Percentiles rank a stretch among this genome's conserved stretches.
phyloP scores from a whole-genome alignment of 2,797 vertebrate species.

The Falco berigora region DNA sequence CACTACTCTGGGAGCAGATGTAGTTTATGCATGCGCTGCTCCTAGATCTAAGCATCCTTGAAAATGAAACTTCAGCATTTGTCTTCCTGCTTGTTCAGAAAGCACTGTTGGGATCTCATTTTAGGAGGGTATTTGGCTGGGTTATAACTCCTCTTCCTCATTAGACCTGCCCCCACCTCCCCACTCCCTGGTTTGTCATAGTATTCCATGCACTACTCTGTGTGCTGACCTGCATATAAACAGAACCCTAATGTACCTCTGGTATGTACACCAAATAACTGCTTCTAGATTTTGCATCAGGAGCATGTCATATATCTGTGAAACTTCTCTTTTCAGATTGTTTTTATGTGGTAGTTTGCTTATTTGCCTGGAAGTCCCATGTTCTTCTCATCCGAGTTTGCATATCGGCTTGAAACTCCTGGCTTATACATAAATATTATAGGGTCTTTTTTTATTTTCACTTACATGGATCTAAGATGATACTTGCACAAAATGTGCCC shows the following conservation, averaged over 20 bases:
- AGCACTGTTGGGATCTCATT: not conserved
- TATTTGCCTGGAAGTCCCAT: not conserved
- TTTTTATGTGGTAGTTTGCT: not conserved
- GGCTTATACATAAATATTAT: not conserved
- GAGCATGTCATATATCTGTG: not conserved
- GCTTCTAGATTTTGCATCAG: not conserved
- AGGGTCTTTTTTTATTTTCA: not conserved
- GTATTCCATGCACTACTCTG: not conserved
- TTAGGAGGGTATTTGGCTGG: not conserved
- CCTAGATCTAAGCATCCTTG: not conserved
- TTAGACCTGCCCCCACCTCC: not conserved
- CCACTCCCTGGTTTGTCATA: not conserved
- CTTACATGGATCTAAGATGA: not conserved
- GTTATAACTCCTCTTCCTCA: not conserved
- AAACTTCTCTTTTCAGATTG: not conserved
- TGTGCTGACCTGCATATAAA: not conserved
- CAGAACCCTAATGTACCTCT: not conserved
- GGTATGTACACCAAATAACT: not conserved
- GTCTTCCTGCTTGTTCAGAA: not conserved
- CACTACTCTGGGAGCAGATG: not conserved
- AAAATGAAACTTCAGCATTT: not conserved
- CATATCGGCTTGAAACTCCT: not conserved
- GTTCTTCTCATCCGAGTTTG: not conserved
- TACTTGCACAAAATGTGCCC: not conserved
- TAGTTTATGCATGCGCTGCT: not conserved